A percentile compares a stretch with the other conserved stretches of the same genome.
Conservation (phyloP, 2,113 vertebrate genomes). For the Leucosticte australis region DNA sequence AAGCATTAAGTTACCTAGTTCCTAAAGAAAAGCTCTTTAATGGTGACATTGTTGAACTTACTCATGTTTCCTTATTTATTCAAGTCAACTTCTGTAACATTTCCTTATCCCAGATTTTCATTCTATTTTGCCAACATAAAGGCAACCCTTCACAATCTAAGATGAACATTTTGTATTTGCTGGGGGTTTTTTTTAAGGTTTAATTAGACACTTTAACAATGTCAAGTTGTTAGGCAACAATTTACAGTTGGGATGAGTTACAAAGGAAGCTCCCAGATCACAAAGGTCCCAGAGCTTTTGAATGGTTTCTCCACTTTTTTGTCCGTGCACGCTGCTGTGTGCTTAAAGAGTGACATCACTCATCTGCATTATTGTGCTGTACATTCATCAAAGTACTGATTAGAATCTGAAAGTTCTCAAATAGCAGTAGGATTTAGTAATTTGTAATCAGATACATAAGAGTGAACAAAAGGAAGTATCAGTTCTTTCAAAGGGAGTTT, state of each 20-base stretch:
- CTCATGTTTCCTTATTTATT: neutral
- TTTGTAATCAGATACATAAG: conserved; percentile 65
- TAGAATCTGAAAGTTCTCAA: conserved; percentile 67
- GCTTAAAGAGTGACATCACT: conserved; percentile 66
- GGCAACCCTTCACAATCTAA: neutral
- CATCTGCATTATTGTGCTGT: conserved; percentile 51
- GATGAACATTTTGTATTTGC: neutral
- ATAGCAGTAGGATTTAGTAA: conserved; percentile 62
- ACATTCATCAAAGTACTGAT: conserved; percentile 62
- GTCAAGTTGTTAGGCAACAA: neutral
- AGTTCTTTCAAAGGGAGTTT: conserved; percentile 59
- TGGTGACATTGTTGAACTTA: neutral
- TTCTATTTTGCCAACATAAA: neutral
- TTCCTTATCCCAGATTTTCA: neutral
- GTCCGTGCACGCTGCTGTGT: neutral
- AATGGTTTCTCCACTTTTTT: neutral
- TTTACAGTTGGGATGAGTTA: neutral
- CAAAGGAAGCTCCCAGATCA: neutral
- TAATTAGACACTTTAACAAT: neutral
- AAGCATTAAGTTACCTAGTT: neutral
- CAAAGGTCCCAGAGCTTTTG: neutral
- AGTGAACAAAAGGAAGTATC: conserved; percentile 65
- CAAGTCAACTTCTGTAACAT: neutral
- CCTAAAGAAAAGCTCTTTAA: neutral
- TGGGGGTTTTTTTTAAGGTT: neutral